Evolutionary conservation across 2,888 invertebrate species (phyloP).

Genomic region (Nomada goodeniana): DNA sequence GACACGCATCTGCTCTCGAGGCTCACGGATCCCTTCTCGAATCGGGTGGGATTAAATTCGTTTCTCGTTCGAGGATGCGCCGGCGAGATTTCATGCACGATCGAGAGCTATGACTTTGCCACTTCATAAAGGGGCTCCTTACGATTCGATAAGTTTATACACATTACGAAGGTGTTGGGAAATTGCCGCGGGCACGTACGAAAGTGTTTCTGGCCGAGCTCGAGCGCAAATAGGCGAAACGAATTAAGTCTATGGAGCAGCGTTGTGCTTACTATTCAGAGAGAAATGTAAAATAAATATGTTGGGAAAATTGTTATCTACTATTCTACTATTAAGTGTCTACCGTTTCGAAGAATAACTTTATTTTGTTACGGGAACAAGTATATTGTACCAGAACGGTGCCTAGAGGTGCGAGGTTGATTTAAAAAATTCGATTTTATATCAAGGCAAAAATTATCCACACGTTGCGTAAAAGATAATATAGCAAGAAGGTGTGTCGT

Average conservation of each 20-base stretch:
- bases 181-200: neutral
- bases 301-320: too few species aligned
- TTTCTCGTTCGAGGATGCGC: conserved; percentile 62
- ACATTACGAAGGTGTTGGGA: neutral
- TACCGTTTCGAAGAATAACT: too few species aligned
- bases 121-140: conserved; percentile 55
- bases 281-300: too few species aligned
- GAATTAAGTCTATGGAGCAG: neutral
- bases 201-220: neutral
- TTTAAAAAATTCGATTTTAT: too few species aligned
- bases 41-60: conserved; percentile 68
- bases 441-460: too few species aligned
- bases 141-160: conserved; percentile 31
- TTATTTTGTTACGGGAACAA: too few species aligned
- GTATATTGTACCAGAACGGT: too few species aligned
- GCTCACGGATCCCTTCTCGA: conserved; percentile 28
- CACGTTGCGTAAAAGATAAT: too few species aligned
- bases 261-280: neutral
- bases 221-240: too few species aligned
- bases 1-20: conserved; percentile 75
- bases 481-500: too few species aligned
- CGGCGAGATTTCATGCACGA: conserved; percentile 58
- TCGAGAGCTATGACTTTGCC: conserved; percentile 64
- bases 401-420: too few species aligned
- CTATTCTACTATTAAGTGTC: too few species aligned